A percentile compares a stretch with the other conserved stretches of the same genome.
phyloP scores from a whole-genome alignment of 2,888 invertebrate species.

The Callimorpha dominula region DNA sequence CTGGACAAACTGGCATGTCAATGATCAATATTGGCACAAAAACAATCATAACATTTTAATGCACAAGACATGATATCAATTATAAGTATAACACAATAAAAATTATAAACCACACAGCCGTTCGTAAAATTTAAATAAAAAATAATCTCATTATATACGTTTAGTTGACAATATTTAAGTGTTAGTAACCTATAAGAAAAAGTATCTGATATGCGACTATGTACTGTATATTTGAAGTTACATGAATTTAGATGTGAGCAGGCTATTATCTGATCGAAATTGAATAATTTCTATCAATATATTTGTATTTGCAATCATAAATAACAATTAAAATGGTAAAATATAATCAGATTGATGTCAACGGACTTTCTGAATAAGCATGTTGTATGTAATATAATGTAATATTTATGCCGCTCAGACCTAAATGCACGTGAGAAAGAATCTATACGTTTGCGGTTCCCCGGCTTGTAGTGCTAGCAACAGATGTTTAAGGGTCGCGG shows the following conservation, averaged over 20 bases:
- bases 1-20: slow-evolving; percentile 83
- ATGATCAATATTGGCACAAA: slow-evolving; percentile 74
- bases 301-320: slow-evolving; percentile 40
- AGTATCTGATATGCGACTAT: slow-evolving; percentile 52
- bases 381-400: slow-evolving; percentile 7
- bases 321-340: slow-evolving; percentile 33
- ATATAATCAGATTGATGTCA: slow-evolving; percentile 35
- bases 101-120: slow-evolving; percentile 77
- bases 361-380: slow-evolving; percentile 16
- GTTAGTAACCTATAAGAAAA: slow-evolving; percentile 75
- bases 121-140: slow-evolving; percentile 44
- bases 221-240: slow-evolving; percentile 34
- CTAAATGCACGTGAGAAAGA: slow-evolving; percentile 34
- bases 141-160: slow-evolving; percentile 58
- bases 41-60: slow-evolving; percentile 53
- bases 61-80: slow-evolving; percentile 44
- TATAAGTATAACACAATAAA: slow-evolving; percentile 44
- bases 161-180: slow-evolving; percentile 62
- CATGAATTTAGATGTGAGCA: slow-evolving; percentile 46
- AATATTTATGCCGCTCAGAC: slow-evolving; percentile 27
- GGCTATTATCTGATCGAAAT: slow-evolving; percentile 15
- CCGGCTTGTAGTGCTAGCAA: slow-evolving; percentile 41
- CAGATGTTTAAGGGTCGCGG: slow-evolving; percentile 50
- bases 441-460: slow-evolving; percentile 44
- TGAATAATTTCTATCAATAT: slow-evolving; percentile 18